phyloP scores from a whole-genome alignment of 2,113 vertebrate species.

The Odontesthes bonariensis region DNA sequence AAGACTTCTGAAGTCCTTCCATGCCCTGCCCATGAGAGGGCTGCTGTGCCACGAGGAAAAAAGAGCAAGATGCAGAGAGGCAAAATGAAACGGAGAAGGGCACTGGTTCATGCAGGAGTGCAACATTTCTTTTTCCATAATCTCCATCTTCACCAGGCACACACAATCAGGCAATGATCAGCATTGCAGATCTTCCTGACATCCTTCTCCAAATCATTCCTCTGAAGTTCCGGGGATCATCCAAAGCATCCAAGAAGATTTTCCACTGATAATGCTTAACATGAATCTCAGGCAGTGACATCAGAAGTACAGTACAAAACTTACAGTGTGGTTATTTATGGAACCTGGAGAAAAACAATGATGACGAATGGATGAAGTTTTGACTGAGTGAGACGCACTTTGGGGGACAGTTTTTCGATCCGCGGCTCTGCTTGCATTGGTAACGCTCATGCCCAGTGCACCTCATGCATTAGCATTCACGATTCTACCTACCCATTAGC shows the following conservation, averaged over 20 bases:
- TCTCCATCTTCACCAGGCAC: constrained; percentile 43
- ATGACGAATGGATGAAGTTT: constrained; percentile 63
- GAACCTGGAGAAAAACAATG: constrained; percentile 46
- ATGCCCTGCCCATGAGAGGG: constrained; percentile 50
- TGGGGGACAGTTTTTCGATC: constrained; percentile 40
- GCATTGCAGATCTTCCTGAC: constrained; percentile 35
- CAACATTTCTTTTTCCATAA: constrained; percentile 30
- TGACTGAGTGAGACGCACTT: constrained; percentile 61
- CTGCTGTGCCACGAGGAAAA: constrained; percentile 40
- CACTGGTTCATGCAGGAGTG: constrained; percentile 75
- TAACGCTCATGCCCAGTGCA: constrained; percentile 81
- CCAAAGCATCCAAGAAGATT: constrained; percentile 29
- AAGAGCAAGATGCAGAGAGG: constrained; percentile 75
- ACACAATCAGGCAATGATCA: constrained; percentile 60
- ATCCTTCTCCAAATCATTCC: constrained; percentile 33
- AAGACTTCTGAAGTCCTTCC: constrained; percentile 59
- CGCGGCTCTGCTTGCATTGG: constrained; percentile 64
- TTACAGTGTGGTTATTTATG: constrained; percentile 13
- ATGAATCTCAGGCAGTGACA: constrained; percentile 69
- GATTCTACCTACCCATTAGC: constrained; percentile 84
- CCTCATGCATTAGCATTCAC: constrained; percentile 82
- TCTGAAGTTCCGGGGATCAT: constrained; percentile 35
- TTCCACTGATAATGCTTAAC: constrained; percentile 44
- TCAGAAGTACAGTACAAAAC: constrained; percentile 51
- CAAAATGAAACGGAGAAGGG: constrained; percentile 60